Conservation (phyloP, 2,113 vertebrate species). For the Tupaia chinensis region DNA sequence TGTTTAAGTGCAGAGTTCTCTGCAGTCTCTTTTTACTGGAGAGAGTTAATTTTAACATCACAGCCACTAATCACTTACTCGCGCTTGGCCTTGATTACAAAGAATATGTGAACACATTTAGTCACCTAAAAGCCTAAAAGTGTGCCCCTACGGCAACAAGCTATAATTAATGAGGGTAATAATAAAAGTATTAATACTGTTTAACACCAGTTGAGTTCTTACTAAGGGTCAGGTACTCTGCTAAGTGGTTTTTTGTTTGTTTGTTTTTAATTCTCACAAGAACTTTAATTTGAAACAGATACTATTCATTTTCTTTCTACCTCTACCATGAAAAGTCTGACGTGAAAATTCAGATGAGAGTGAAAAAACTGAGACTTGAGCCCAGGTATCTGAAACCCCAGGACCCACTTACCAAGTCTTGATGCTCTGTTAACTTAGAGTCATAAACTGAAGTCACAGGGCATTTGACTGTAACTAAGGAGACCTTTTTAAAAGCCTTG, state of each 20-base stretch:
- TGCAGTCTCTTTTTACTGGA: conserved; percentile 19
- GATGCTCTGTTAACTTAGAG: background rate
- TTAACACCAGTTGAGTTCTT: background rate
- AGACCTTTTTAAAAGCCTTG: background rate
- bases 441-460: background rate
- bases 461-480: background rate
- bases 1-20: conserved; percentile 40
- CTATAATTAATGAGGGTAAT: conserved; percentile 41
- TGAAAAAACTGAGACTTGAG: background rate
- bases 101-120: background rate
- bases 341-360: background rate
- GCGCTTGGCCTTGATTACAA: conserved; percentile 60
- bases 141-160: background rate
- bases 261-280: background rate
- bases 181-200: background rate
- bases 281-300: background rate
- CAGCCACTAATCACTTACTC: conserved; percentile 58
- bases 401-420: fast-evolving
- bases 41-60: conserved; percentile 73
- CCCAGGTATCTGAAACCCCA: too few species aligned
- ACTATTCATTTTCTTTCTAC: background rate
- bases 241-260: background rate
- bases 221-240: background rate
- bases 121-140: conserved; percentile 32
- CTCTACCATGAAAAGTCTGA: background rate